phyloP scores from a whole-genome alignment of 2,113 vertebrate genomes.

The Seriola aureovittata region DNA sequence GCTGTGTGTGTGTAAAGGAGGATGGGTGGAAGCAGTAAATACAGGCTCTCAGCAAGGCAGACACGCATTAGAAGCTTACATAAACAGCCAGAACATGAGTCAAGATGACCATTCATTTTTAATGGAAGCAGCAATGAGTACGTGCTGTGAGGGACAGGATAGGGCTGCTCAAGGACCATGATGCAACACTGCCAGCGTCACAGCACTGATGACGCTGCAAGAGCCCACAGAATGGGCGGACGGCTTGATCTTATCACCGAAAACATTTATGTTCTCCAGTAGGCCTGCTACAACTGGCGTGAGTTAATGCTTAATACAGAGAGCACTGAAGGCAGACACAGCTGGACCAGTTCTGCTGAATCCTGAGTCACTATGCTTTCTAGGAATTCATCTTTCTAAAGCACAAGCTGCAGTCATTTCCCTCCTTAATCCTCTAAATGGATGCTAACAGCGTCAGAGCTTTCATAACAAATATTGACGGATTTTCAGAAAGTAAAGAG shows the following conservation, averaged over 20 bases:
- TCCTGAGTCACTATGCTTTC: constrained; percentile 3
- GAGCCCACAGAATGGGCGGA: constrained; percentile 1
- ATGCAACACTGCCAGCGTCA: constrained; percentile 44
- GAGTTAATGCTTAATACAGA: background rate
- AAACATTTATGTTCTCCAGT: background rate
- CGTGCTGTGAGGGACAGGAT: constrained; percentile 36
- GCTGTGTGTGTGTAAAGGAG: background rate
- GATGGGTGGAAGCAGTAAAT: constrained; percentile 2
- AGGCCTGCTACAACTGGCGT: background rate
- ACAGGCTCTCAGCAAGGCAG: constrained; percentile 46
- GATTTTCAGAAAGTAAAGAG: background rate
- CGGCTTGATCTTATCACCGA: constrained; percentile 8
- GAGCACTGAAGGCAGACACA: background rate
- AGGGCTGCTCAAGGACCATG: constrained; percentile 45
- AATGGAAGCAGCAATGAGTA: constrained; percentile 52
- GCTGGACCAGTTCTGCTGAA: background rate
- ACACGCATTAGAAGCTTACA: constrained; percentile 59
- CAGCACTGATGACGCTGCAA: constrained; percentile 30
- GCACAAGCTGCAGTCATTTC: constrained; percentile 7
- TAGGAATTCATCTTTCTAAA: constrained; percentile 18
- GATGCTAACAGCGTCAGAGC: background rate
- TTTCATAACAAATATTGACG: background rate
- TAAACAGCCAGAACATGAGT: constrained; percentile 62
- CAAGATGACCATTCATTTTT: constrained; percentile 70
- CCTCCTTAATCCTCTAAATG: constrained; percentile 18